These are phyloP conservation scores for Bovichtus variegatus DNA, from an alignment of 2,797 vertebrate species.

Conservation along the genomic window DNA sequence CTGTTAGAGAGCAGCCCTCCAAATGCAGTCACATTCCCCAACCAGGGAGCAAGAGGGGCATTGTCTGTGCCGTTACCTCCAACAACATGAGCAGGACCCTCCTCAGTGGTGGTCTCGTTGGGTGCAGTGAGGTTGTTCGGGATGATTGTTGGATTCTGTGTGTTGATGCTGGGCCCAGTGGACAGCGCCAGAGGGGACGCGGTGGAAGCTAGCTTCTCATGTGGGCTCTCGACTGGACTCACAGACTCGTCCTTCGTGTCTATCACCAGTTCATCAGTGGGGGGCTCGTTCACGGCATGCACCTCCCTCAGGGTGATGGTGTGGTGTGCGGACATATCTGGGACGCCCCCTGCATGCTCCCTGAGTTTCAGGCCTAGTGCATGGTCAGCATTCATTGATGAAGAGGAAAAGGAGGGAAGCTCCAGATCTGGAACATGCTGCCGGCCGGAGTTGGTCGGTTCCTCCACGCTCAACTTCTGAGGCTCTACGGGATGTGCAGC, in stretches of 20 bases:
- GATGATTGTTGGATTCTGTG: slow-evolving; percentile 36
- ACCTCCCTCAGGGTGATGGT: slow-evolving; percentile 83
- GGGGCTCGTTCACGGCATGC: slow-evolving; percentile 39
- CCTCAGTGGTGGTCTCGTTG: slow-evolving; percentile 25
- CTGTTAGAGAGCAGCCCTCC: slow-evolving; percentile 66
- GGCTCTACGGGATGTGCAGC: slow-evolving; percentile 56
- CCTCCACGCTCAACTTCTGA: slow-evolving; percentile 79
- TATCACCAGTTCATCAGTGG: slow-evolving; percentile 69
- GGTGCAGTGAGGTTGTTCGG: slow-evolving; percentile 18
- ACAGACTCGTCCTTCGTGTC: slow-evolving; percentile 13
- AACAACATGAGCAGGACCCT: background rate
- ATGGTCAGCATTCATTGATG: slow-evolving; percentile 26
- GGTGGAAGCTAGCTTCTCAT: slow-evolving; percentile 58
- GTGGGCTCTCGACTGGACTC: slow-evolving; percentile 47
- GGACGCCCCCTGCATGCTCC: slow-evolving; percentile 42
- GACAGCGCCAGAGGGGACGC: slow-evolving; percentile 61
- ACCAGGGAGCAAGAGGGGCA: background rate
- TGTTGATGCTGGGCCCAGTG: slow-evolving; percentile 15
- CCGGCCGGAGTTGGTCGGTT: slow-evolving; percentile 77
- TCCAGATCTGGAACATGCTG: slow-evolving; percentile 68
- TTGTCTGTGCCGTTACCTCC: slow-evolving; percentile 58
- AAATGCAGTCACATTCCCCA: slow-evolving; percentile 44
- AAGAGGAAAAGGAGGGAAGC: slow-evolving; percentile 55
- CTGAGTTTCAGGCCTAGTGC: slow-evolving; percentile 59
- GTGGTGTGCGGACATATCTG: slow-evolving; percentile 60